Conservation (phyloP, 2,113 vertebrate genomes). For the Megaceryle maxima region DNA sequence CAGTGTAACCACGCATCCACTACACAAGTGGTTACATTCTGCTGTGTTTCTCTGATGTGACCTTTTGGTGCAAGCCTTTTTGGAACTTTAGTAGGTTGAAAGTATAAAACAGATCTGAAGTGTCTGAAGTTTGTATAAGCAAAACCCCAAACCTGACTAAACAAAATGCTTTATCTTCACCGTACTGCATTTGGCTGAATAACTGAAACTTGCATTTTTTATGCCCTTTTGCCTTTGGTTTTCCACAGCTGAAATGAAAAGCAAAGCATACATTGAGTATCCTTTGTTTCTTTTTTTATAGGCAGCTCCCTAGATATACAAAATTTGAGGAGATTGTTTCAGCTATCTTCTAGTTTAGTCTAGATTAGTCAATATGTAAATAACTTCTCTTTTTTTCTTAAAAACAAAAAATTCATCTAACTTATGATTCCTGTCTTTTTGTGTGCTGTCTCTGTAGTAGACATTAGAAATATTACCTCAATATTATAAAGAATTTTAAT, state of each 20-base stretch:
- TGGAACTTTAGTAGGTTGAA: neutral
- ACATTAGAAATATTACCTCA: conserved; percentile 46
- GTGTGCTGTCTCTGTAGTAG: neutral
- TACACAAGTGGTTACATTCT: neutral
- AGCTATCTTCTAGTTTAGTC: neutral
- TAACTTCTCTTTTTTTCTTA: neutral
- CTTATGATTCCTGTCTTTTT: neutral
- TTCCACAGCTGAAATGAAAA: neutral
- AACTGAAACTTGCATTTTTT: neutral
- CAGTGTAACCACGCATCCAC: neutral
- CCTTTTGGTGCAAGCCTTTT: neutral
- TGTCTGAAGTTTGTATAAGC: conserved; percentile 17
- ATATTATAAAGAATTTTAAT: conserved; percentile 35
- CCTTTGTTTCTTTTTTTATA: neutral
- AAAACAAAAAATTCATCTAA: neutral
- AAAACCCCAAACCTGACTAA: conserved; percentile 3
- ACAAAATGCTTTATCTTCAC: conserved; percentile 1
- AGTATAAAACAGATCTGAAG: conserved; percentile 3
- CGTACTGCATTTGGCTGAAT: neutral
- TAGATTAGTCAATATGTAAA: neutral
- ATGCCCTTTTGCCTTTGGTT: neutral
- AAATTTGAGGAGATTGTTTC: neutral
- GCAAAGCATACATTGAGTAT: neutral
- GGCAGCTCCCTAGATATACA: neutral
- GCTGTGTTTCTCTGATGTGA: neutral